Percentiles rank a stretch among this genome's conserved stretches.
Conservation (phyloP, 2,888 invertebrate species). For the Hedya salicella region DNA sequence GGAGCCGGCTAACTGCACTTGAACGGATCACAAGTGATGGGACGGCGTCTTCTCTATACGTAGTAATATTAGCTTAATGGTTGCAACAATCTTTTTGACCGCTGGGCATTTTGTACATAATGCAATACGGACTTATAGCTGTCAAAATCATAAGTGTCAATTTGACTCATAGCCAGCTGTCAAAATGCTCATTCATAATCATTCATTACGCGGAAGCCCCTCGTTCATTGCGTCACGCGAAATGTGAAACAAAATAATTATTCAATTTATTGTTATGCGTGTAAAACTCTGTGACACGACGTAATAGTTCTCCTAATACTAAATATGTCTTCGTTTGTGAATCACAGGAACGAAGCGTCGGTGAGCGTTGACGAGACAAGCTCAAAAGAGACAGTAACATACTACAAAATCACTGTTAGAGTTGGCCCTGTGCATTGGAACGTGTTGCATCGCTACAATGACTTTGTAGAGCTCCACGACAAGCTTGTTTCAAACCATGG, state of each 20-base stretch:
- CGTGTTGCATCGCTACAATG: conserved; percentile 94
- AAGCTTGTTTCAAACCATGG: conserved; percentile 92
- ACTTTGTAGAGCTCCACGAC: conserved; percentile 95
- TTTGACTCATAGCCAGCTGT: background rate
- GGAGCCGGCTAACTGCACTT: no score
- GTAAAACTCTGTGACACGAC: conserved; percentile 17
- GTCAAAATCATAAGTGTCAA: conserved; percentile 21
- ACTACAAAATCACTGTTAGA: conserved; percentile 89
- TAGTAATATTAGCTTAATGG: no score
- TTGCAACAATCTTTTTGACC: no score
- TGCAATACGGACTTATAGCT: conserved; percentile 7
- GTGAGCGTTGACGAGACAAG: conserved; percentile 88
- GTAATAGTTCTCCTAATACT: background rate
- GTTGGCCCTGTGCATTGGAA: conserved; percentile 92
- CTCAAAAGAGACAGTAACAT: conserved; percentile 88
- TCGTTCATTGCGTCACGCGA: conserved; percentile 37
- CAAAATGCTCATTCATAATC: background rate
- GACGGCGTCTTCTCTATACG: no score
- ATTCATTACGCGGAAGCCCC: conserved; percentile 29
- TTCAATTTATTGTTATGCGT: conserved; percentile 22
- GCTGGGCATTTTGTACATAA: background rate
- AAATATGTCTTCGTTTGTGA: conserved; percentile 90
- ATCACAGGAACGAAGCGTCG: conserved; percentile 87
- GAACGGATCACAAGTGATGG: no score
- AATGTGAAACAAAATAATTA: conserved; percentile 41